Conservation (phyloP, 2,113 vertebrate species). For the Garra rufa region DNA sequence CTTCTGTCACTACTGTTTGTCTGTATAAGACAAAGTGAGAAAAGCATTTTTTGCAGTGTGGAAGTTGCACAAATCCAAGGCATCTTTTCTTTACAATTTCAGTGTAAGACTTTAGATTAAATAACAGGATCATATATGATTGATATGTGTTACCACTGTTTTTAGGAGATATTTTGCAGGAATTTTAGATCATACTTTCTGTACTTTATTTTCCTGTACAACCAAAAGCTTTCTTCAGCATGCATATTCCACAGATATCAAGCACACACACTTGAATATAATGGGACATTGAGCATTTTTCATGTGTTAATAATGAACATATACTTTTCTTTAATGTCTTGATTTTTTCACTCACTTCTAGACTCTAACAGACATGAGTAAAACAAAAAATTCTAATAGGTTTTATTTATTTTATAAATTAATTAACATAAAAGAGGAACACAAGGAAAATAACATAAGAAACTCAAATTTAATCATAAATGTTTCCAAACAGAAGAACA, state of each 20-base stretch:
- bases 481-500: background rate
- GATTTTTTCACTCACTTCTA: too few species aligned
- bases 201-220: background rate
- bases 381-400: background rate
- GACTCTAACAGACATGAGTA: background rate
- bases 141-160: background rate
- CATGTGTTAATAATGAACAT: background rate
- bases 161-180: background rate
- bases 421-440: background rate
- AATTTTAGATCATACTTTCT: background rate
- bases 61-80: background rate
- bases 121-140: background rate
- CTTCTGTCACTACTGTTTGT: too few species aligned
- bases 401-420: background rate
- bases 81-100: background rate
- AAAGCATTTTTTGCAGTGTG: too few species aligned
- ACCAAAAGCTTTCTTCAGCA: background rate
- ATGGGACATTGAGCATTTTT: background rate
- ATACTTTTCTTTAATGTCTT: background rate
- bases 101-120: background rate
- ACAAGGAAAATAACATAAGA: background rate
- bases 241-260: background rate
- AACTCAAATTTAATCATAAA: background rate
- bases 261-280: background rate
- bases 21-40: too few species aligned